phyloP scores from a whole-genome alignment of 2,888 invertebrate genomes.

The Trissolcus japonicus region DNA sequence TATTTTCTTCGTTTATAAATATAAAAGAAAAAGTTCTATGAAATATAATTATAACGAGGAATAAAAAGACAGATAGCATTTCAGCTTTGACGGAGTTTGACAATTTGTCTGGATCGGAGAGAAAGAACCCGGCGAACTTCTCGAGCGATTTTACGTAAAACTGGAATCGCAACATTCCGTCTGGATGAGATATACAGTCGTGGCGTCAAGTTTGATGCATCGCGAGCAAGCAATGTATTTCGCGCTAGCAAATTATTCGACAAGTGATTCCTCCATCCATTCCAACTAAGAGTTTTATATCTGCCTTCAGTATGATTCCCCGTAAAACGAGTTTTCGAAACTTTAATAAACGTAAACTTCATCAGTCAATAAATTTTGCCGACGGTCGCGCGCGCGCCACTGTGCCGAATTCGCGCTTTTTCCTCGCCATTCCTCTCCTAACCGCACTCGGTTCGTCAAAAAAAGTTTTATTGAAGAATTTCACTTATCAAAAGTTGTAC shows the following conservation, averaged over 20 bases:
- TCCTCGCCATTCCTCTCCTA: conserved; percentile 10
- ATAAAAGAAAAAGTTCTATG: too few species aligned
- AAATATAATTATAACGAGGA: too few species aligned
- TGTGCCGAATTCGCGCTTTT: conserved; percentile 28
- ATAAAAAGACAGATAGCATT: too few species aligned
- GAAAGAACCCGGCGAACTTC: too few species aligned
- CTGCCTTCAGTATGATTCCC: conserved; percentile 34
- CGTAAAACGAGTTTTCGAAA: conserved; percentile 44
- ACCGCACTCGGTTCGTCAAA: conserved; percentile 15
- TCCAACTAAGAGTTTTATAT: conserved; percentile 38
- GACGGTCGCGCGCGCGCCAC: conserved; percentile 7
- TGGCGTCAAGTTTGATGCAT: conserved; percentile 7
- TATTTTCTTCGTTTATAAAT: too few species aligned
- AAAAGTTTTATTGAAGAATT: conserved; percentile 28
- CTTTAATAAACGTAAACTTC: conserved; percentile 42
- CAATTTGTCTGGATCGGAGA: too few species aligned
- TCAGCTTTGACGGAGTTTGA: too few species aligned
- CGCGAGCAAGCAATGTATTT: conserved; percentile 24
- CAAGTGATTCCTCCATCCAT: conserved; percentile 37
- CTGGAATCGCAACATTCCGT: background rate
- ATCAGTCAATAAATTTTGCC: conserved; percentile 35
- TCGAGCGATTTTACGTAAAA: too few species aligned
- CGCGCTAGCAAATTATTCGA: conserved; percentile 27
- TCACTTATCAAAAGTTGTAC: conserved; percentile 4
- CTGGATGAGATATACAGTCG: background rate